Evolutionary conservation across 2,113 vertebrate genomes (phyloP), one percentile per base, ranked within the genome.

Genomic region (Lepidothrix coronata): DNA sequence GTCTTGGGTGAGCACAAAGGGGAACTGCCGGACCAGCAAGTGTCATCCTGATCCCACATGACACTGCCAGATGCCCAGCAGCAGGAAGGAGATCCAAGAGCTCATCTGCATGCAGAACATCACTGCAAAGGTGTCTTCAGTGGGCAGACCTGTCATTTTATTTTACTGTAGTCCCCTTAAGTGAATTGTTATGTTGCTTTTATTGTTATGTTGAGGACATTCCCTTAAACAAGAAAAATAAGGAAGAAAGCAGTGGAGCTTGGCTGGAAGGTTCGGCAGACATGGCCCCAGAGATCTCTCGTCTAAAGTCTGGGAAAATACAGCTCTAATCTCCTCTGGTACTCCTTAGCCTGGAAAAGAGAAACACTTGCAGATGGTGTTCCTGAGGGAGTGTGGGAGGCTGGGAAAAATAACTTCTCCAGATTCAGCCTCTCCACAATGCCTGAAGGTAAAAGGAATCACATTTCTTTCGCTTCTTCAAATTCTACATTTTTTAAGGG

Each of bases 291-390:
- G 81, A 85, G 74, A 82, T 48, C 12, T 61, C 74, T 39, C 3
- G 1, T 65, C 65, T 62, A 4, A 72, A 88, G 37, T 20, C 74
- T 85, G 78, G 67, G 58, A 89, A 82, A 89, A 88, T 31, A 19
- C 49, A 84, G 51, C 37, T 83, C 67, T 70, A 54, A 90, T 85
- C 74, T 79, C 33, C 84, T 61, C 75, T 16, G 58, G 20, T 78
- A 76, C 66, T 76, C 62, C 44, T 71, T 4, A 72, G 70, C 33
- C 74, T 89, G 54, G 39, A 78, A 84, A 85, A 78, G 61, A 94
- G 88, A 88, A 96, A 44, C 66, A 65, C 35, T 85, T 96, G 89
- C 93, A 97, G 96, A 75, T 93, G 81, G 71, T 66, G 74, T 33
- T 89, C 89, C 87, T 76, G 43, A 81, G 74, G 54, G 66, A 30